These are phyloP conservation scores for Phoxinus dragarum DNA, from an alignment of 2,797 vertebrate genomes.

Conservation along the genomic window DNA sequence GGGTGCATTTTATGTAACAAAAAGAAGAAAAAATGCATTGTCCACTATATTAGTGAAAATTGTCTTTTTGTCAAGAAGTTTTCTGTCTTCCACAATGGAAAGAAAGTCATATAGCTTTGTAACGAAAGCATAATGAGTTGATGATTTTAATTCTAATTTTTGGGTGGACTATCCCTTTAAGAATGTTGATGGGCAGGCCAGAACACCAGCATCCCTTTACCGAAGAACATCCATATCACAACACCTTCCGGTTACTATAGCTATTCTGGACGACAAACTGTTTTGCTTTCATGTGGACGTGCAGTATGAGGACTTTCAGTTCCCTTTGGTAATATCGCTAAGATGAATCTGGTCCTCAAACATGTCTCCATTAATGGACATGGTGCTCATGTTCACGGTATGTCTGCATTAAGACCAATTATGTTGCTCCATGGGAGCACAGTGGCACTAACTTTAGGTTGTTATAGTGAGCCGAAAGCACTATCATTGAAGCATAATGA, in stretches of 20 bases:
- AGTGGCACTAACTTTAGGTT: background rate
- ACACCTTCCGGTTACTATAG: background rate
- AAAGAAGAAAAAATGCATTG: no score
- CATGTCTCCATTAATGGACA: conserved; percentile 28
- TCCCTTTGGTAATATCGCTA: conserved; percentile 23
- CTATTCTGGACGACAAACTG: background rate
- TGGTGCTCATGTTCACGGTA: background rate
- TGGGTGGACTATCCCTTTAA: no score
- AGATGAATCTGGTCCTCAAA: conserved; percentile 11
- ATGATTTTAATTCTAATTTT: no score
- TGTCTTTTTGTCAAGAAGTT: no score
- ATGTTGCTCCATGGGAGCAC: background rate
- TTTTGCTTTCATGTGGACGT: background rate
- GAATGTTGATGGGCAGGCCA: background rate
- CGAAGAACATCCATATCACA: background rate
- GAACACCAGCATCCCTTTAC: no score
- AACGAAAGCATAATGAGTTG: no score
- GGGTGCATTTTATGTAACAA: no score
- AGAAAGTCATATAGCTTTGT: no score
- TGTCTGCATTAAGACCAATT: conserved; percentile 47
- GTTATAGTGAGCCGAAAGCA: background rate
- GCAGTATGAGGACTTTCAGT: background rate
- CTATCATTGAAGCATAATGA: conserved; percentile 19
- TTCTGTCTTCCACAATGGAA: no score
- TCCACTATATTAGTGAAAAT: no score